These are phyloP conservation scores for Melanotus villosus DNA, from an alignment of 2,888 invertebrate genomes.

Conservation along the genomic window DNA sequence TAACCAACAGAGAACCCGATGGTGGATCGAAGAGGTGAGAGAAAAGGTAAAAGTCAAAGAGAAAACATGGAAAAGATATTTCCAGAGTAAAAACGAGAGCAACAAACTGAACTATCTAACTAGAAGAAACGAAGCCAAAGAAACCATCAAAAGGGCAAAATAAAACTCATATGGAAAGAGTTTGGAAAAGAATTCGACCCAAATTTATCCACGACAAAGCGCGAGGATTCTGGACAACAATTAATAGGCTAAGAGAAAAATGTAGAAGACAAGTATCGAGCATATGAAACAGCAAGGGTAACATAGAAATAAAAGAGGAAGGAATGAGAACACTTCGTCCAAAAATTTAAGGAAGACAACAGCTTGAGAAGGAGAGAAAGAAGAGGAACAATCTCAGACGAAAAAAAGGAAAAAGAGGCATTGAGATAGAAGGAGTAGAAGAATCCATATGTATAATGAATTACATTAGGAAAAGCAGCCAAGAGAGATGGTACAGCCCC, in stretches of 20 bases:
- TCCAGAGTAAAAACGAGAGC: not conserved
- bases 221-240: too few relatives aligned
- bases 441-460: too few relatives aligned
- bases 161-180: not conserved
- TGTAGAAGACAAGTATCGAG: not conserved
- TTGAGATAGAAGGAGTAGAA: not conserved
- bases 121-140: not conserved
- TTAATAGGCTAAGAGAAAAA: not conserved
- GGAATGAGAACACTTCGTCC: slow-evolving; percentile 2
- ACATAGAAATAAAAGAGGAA: not conserved
- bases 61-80: not conserved
- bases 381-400: not conserved
- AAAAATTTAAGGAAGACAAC: not conserved
- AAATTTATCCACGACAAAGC: too few relatives aligned
- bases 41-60: not conserved
- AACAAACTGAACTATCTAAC: not conserved
- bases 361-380: slow-evolving; percentile 1
- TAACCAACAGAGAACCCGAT: not conserved
- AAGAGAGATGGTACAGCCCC: too few relatives aligned
- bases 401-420: not conserved
- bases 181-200: not conserved
- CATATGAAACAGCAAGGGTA: not conserved
- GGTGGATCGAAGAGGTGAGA: not conserved
- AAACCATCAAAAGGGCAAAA: not conserved
- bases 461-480: too few relatives aligned